These are phyloP conservation scores for Sussaba pulchella DNA, from an alignment of 2,888 invertebrate species.

Conservation along the genomic window DNA sequence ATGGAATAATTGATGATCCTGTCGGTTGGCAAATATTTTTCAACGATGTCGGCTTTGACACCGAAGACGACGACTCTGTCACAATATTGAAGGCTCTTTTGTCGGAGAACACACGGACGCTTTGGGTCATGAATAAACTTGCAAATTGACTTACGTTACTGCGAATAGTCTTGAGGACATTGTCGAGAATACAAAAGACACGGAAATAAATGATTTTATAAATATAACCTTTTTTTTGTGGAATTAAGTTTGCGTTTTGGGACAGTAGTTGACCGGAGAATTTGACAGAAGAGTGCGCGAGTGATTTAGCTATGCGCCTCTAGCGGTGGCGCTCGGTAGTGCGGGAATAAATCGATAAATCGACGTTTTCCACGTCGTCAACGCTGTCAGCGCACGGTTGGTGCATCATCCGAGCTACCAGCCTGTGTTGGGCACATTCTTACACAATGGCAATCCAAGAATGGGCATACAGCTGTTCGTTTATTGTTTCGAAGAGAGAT, in stretches of 20 bases:
- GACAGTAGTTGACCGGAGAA: not conserved
- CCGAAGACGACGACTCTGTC: slow-evolving; percentile 68
- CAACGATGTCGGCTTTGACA: slow-evolving; percentile 65
- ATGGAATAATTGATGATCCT: slow-evolving; percentile 63
- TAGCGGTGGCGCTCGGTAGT: not conserved
- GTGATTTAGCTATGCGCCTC: not conserved
- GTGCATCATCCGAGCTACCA: slow-evolving; percentile 14
- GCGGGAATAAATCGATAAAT: not conserved
- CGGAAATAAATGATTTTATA: not conserved
- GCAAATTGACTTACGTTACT: not conserved
- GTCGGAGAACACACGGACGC: slow-evolving; percentile 19
- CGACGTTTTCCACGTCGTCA: not conserved
- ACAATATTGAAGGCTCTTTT: slow-evolving; percentile 61
- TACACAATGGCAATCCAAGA: slow-evolving; percentile 2
- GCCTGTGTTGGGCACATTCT: too few relatives aligned
- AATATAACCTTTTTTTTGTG: too few relatives aligned
- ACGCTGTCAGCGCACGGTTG: too few relatives aligned
- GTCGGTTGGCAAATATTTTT: slow-evolving; percentile 47
- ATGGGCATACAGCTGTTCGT: slow-evolving; percentile 73
- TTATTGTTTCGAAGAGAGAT: slow-evolving; percentile 80
- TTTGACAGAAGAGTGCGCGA: not conserved
- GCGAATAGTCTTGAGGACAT: slow-evolving; percentile 1
- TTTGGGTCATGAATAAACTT: slow-evolving; percentile 21
- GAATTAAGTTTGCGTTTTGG: not conserved
- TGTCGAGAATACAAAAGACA: not conserved